Conservation (phyloP, 2,113 vertebrate genomes). For the Helogale parvula region DNA sequence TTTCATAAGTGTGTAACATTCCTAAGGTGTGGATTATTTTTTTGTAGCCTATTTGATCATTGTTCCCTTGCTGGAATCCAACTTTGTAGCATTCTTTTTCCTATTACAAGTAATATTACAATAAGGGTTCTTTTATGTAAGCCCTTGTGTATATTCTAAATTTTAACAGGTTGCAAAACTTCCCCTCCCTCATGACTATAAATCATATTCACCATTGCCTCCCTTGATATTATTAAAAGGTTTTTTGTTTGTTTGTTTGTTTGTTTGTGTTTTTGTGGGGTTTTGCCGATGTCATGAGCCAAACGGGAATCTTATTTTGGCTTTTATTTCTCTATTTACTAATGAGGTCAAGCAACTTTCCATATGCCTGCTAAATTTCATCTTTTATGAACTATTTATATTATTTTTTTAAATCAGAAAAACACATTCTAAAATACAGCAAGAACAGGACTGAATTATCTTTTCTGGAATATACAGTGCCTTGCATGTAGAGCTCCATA, state of each 20-base stretch:
- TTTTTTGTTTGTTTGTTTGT: not conserved
- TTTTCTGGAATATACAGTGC: not conserved
- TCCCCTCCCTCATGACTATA: not conserved
- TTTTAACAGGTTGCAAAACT: slow-evolving; percentile 27
- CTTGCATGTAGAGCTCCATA: not conserved
- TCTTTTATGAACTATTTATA: not conserved
- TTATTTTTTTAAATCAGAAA: slow-evolving; percentile 16
- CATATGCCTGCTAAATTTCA: not conserved
- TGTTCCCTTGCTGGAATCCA: not conserved
- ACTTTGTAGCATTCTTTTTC: not conserved
- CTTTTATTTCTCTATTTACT: not conserved
- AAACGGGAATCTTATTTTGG: slow-evolving; percentile 11
- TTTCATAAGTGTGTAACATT: not conserved
- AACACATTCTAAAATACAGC: slow-evolving; percentile 7
- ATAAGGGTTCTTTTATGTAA: not conserved
- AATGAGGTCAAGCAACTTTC: not conserved
- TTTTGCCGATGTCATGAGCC: not conserved
- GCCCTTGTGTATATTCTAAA: not conserved
- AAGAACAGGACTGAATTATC: not conserved
- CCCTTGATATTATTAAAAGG: not conserved
- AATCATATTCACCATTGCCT: not conserved
- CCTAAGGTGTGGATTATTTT: not conserved
- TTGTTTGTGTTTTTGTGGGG: no score
- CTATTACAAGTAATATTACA: not conserved
- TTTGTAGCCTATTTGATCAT: not conserved